phyloP scores from a whole-genome alignment of 2,113 vertebrate genomes.

The Ahaetulla prasina region DNA sequence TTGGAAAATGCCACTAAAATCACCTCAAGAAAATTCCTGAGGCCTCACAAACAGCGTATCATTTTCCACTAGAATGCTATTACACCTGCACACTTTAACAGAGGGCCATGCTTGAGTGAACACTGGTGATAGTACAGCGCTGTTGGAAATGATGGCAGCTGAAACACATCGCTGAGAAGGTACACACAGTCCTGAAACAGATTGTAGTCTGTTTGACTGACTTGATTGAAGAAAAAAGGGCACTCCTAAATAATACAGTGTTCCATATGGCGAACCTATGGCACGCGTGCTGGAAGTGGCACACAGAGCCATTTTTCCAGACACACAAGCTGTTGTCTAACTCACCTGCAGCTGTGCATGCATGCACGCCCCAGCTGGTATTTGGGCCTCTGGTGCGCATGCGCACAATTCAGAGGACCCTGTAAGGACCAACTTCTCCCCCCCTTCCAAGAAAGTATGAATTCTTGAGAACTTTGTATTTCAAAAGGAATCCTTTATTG shows the following conservation, averaged over 20 bases:
- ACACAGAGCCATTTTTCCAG: too few relatives aligned
- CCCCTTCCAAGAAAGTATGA: too few relatives aligned
- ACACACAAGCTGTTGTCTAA: too few relatives aligned
- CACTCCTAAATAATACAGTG: neutral
- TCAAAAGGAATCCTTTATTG: too few relatives aligned
- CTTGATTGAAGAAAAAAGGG: neutral
- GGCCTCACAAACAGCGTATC: constrained; percentile 9
- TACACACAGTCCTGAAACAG: neutral
- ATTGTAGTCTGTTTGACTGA: neutral
- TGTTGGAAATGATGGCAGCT: constrained; percentile 23
- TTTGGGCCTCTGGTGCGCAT: too few relatives aligned
- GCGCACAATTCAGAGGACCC: too few relatives aligned
- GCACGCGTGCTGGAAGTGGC: too few relatives aligned
- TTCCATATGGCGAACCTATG: too few relatives aligned
- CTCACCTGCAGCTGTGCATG: too few relatives aligned
- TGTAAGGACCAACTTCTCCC: too few relatives aligned
- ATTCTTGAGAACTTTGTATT: too few relatives aligned
- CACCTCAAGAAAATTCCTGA: neutral
- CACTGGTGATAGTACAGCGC: constrained; percentile 32
- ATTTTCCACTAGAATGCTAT: neutral
- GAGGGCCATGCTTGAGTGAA: constrained; percentile 25
- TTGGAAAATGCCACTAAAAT: constrained; percentile 12
- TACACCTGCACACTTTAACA: constrained; percentile 28
- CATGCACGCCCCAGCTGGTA: too few relatives aligned
- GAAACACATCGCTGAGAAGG: neutral